A percentile compares a stretch with the other conserved stretches of the same genome.
Conservation (phyloP, 2,888 invertebrate species). For the Sinopyrophorus schimmeli region DNA sequence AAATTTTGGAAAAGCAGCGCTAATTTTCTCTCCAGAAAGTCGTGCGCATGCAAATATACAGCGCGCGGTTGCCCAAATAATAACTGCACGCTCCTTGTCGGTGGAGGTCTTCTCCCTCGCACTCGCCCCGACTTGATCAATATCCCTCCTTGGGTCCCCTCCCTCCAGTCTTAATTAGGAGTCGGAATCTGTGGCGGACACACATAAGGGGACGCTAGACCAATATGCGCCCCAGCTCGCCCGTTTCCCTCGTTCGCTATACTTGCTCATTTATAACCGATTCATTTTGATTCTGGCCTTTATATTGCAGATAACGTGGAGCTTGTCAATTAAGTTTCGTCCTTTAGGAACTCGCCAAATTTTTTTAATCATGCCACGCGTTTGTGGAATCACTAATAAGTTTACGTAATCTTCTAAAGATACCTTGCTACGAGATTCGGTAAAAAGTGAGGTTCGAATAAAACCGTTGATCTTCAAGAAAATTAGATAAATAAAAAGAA, state of each 20-base stretch:
- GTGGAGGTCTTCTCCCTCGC: slow-evolving; percentile 42
- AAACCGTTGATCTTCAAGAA: no score
- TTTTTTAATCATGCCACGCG: slow-evolving; percentile 23
- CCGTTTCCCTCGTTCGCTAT: slow-evolving; percentile 37
- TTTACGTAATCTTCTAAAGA: no score
- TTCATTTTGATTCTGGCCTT: slow-evolving; percentile 41
- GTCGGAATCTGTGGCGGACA: slow-evolving; percentile 83
- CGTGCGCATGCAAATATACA: slow-evolving; percentile 51
- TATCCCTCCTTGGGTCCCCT: slow-evolving; percentile 55
- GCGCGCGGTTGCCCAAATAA: slow-evolving; percentile 55
- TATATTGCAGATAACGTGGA: slow-evolving; percentile 29
- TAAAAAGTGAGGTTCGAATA: no score
- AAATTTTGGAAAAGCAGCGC: slow-evolving; percentile 36
- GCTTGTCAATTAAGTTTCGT: slow-evolving; percentile 29
- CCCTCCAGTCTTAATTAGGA: slow-evolving; percentile 82
- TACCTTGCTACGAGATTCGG: no score
- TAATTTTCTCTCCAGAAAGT: slow-evolving; percentile 51
- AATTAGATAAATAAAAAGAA: no score
- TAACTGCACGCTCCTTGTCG: slow-evolving; percentile 52
- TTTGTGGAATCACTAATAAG: slow-evolving; percentile 19
- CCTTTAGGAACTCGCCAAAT: slow-evolving; percentile 24
- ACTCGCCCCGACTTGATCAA: slow-evolving; percentile 54
- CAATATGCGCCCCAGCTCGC: slow-evolving; percentile 50
- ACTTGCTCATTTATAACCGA: slow-evolving; percentile 46
- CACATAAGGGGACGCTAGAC: slow-evolving; percentile 60